A percentile compares a stretch with the other conserved stretches of the same genome.
Conservation (phyloP, 64 coral and sea anemone species). For the Stichodactyla mertensii region DNA sequence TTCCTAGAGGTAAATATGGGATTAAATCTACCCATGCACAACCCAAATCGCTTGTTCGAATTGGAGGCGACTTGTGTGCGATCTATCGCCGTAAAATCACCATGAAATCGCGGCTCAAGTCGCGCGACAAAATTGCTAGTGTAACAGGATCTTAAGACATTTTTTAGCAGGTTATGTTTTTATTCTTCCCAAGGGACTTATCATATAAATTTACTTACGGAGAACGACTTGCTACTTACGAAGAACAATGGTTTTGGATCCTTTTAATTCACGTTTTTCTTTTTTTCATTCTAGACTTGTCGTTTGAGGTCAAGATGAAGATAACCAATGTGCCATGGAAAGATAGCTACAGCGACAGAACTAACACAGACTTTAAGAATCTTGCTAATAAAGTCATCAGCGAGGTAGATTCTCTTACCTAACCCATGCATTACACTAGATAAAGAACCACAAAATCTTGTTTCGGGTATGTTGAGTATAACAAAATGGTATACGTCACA, state of each 20-base stretch:
- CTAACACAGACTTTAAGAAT: not conserved
- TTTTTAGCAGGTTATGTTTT: too few relatives aligned
- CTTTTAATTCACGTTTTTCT: not conserved
- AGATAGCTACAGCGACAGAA: constrained; percentile 3
- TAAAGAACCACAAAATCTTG: too few relatives aligned
- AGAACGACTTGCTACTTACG: not conserved
- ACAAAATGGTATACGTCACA: too few relatives aligned
- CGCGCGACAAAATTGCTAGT: too few relatives aligned
- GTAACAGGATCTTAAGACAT: too few relatives aligned
- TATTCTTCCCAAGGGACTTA: too few relatives aligned
- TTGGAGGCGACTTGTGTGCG: too few relatives aligned
- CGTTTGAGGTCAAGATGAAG: constrained; percentile 4
- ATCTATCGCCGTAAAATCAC: too few relatives aligned
- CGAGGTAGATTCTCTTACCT: not conserved
- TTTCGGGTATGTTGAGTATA: too few relatives aligned
- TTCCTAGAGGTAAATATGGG: not conserved
- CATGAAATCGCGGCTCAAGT: too few relatives aligned
- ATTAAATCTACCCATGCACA: not conserved
- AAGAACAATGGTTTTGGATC: not conserved
- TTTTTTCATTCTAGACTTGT: not conserved
- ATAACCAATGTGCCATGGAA: not conserved
- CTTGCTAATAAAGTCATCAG: constrained; percentile 2
- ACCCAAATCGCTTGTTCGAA: too few relatives aligned
- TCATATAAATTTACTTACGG: too few relatives aligned
- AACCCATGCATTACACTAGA: not conserved